Base-by-base conservation (phyloP, 1,140 invertebrate species). In the Platorchestia sp. region DNA sequence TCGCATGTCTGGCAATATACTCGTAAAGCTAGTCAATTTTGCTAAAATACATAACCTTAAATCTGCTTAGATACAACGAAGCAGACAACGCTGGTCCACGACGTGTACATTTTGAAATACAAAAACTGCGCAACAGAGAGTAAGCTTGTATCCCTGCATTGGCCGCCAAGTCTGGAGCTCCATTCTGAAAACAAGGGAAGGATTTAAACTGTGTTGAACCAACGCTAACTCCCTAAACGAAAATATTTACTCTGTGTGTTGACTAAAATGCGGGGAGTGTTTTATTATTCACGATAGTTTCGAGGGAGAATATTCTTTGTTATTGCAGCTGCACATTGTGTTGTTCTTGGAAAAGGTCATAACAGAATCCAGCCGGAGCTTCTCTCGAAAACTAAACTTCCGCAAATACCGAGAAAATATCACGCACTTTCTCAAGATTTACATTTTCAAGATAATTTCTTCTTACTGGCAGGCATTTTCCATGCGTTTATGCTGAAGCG, bases 211-310 rank as follows among this genome's bases (percentile, higher is more conserved):
- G 59, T 75, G 27, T 75, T 75, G 59, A 75, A 22, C 36, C 59
- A 75, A 75, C 59, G 27, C 59, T 75, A 22, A 75, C 59, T 75
- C 59, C 59, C 59, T 75, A 36, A 10, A 75, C 14, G 59, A 75
- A 75, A 75, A 75, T 75, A 75, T 75, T 75, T 75, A 75, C 59
- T 75, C 59, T 75, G 59, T 36, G 14, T 75, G 59, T 75, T 75
- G 59, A 75, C 59, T 75, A 75, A 75, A 75, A 75, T 75, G 27
- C 27, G 10, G 59, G 27, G 59, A 75, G 10, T 10, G 59, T 75
- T 75, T 75, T 75, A 75, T 75, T 75, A 75, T 75, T 75, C 27
- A 75, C 59, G 59, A 75, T 75, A 75, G 59, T 75, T 75, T 75
- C 14, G 27, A 75, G 59, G 27, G 14, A 75, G 27, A 75, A 75